Percentiles rank a stretch among this genome's conserved stretches.
Evolutionary conservation across 2,888 invertebrate species (phyloP).

Genomic region (Lacanobia oleracea): DNA sequence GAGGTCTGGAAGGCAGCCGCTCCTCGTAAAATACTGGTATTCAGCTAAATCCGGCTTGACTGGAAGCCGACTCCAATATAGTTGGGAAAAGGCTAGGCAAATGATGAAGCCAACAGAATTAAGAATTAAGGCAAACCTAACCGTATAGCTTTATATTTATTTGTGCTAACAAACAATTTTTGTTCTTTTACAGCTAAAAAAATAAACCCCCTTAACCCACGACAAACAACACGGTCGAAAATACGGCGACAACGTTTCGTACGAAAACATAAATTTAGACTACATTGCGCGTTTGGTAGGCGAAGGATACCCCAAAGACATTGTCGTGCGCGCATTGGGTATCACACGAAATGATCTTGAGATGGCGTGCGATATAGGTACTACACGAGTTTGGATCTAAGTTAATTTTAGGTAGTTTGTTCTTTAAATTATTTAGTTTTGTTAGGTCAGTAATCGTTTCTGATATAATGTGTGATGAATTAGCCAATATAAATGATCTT

Average conservation of each 20-base stretch:
- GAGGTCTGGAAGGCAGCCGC: no score
- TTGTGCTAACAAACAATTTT: neutral
- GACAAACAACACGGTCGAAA: conserved; percentile 87
- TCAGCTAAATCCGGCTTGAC: no score
- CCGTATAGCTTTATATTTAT: neutral
- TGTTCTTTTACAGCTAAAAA: conserved; percentile 81
- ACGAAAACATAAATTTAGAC: conserved; percentile 97
- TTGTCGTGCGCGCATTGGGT: conserved; percentile 97
- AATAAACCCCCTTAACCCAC: conserved; percentile 88
- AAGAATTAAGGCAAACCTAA: neutral
- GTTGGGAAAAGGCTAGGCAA: no score
- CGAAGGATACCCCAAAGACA: conserved; percentile 97
- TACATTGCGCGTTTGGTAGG: conserved; percentile 96
- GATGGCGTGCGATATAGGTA: conserved; percentile 99
- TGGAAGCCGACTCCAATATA: no score
- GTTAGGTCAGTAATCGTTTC: conserved; percentile 35
- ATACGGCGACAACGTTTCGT: conserved; percentile 91
- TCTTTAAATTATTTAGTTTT: conserved; percentile 55
- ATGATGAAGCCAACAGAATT: no score
- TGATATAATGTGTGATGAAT: neutral
- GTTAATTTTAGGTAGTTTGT: conserved; percentile 71
- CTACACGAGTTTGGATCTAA: conserved; percentile 96
- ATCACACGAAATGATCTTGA: conserved; percentile 98
- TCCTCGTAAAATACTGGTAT: no score
- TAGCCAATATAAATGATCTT: neutral